Conservation (phyloP, 1,140 invertebrate species). For the Drosophila tropicalis region DNA sequence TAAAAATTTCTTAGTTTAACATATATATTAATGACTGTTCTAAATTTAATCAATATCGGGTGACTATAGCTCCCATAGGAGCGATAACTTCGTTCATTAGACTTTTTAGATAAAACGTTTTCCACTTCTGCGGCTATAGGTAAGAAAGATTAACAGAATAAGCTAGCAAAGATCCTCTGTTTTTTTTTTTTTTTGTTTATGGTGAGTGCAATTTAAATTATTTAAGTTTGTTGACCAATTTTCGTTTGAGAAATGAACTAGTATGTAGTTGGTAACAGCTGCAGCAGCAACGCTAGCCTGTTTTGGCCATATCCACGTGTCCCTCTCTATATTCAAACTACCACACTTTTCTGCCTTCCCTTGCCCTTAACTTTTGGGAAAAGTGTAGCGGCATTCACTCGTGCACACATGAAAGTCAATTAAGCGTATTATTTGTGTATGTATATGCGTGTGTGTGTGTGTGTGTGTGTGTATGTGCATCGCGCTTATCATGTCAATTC, state of each 20-base stretch:
- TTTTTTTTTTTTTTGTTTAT: not conserved
- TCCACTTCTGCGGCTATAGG: too few species aligned
- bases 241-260: conserved; percentile 31
- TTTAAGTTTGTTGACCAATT: conserved; percentile 2
- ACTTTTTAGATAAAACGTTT: too few species aligned
- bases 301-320: conserved; percentile 32
- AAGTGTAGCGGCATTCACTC: conserved; percentile 74
- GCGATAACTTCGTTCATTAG: too few species aligned
- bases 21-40: too few species aligned
- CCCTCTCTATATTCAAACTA: conserved; percentile 2
- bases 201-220: not conserved
- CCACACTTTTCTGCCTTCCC: not conserved
- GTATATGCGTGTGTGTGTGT: conserved; percentile 16
- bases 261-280: conserved; percentile 57
- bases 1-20: too few species aligned
- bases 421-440: conserved; percentile 72
- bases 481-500: conserved; percentile 72
- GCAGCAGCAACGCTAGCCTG: conserved; percentile 25
- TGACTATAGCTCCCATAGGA: too few species aligned
- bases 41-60: too few species aligned
- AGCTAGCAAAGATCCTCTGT: too few species aligned
- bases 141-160: too few species aligned
- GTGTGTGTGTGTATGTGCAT: conserved; percentile 30
- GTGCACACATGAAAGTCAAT: conserved; percentile 79
- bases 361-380: conserved; percentile 1